Evolutionary conservation across 1,140 invertebrate genomes (phyloP), one percentile per base, ranked within the genome.

Genomic region (Macrotrachela quadricornifera): DNA sequence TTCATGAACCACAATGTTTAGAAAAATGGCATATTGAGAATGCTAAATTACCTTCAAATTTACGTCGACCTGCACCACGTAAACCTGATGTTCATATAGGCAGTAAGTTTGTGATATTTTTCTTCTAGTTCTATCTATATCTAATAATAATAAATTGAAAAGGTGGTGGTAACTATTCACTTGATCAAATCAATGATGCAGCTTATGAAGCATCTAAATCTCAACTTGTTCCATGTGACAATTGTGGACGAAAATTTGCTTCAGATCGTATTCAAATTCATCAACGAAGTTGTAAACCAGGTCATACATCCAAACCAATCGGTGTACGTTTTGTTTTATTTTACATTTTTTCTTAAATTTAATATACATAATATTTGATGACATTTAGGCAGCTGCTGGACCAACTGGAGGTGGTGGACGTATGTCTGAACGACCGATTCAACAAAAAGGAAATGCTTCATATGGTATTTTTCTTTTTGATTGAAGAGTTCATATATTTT

Each of bases 1-100:
- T 82, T 51, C 82, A 84, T 65, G 79, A 82, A 61, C 79, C 80
- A 1, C 79, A 83, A 59, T 84, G 82, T 62, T 60, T 81, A 30
- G 76, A 78, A 60, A 82, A 80, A 62, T 82, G 81, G 79, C 71
- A 76, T 36, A 61, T 68, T 43, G 78, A 81, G 61, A 81, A 82
- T 60, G 67, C 75, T 10, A 75, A 77, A 60, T 63, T 81, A 46
- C 77, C 79, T 9, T 66, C 71, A 41, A 63, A 70, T 52, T 72
- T 76, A 51, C 68, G 77, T 42, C 63, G 77, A 57, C 71, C 74
- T 0, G 69, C 74, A 46, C 80, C 80, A 0, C 59, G 70, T 47
- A 79, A 77, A 63, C 79, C 79, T 1, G 74, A 76, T 30, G 21
- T 30, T 30, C 21, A 30, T 30, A 30, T 30, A 30, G 21, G 21